Evolutionary conservation across 2,888 invertebrate species (phyloP).

Genomic region (Meghimatium bilineatum): DNA sequence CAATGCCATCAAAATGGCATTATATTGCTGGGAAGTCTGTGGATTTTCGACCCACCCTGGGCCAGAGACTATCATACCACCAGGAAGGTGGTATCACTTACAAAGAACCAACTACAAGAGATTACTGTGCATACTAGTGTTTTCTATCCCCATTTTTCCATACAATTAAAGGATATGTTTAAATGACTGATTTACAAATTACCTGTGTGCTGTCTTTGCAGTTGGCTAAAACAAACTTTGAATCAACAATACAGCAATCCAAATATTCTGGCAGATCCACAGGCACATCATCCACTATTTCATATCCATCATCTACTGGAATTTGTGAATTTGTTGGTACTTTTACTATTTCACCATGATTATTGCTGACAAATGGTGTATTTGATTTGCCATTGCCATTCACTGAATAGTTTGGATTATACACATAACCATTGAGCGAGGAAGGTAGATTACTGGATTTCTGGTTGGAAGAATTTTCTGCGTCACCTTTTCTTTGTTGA

Average conservation of each 20-base stretch:
- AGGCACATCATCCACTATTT: conserved; percentile 55
- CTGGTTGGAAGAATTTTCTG: conserved; percentile 38
- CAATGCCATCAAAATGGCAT: too few relatives aligned
- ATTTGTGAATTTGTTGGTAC: background rate
- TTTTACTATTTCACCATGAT: background rate
- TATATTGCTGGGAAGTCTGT: too few relatives aligned
- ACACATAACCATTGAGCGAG: conserved; percentile 49
- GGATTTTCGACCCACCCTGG: too few relatives aligned
- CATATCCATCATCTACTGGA: conserved; percentile 51
- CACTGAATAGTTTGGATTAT: conserved; percentile 39
- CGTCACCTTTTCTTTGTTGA: conserved; percentile 29
- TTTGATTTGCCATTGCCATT: conserved; percentile 30
- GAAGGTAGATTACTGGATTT: conserved; percentile 43
- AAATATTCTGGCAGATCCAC: conserved; percentile 68
- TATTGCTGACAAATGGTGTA: conserved; percentile 23
- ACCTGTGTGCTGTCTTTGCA: conserved; percentile 61
- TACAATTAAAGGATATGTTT: too few relatives aligned
- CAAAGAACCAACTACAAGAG: too few relatives aligned
- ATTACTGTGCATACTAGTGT: too few relatives aligned
- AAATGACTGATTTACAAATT: background rate
- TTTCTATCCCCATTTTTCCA: too few relatives aligned
- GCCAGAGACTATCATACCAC: too few relatives aligned
- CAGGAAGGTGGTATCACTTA: too few relatives aligned
- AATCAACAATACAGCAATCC: conserved; percentile 73
- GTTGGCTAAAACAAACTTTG: conserved; percentile 71